Evolutionary conservation across 2,888 invertebrate species (phyloP), one percentile per base, ranked within the genome.

Genomic region (Euclidia mi): DNA sequence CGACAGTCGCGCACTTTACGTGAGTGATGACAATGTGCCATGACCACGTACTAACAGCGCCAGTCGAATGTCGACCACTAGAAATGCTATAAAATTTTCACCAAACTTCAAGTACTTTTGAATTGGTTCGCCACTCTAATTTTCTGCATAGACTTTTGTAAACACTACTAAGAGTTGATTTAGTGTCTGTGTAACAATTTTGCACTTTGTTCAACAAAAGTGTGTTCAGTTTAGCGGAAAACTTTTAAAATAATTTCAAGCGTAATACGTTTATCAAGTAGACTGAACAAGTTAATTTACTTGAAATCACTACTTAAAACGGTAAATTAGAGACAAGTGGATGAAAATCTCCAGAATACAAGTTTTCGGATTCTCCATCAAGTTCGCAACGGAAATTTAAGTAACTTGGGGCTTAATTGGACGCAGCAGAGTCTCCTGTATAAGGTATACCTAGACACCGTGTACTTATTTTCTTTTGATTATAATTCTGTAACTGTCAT

Each of bases 1-100:
- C 84, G 84, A 78, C 64, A 72, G 63, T 72, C 73, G 76, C 69
- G 65, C 67, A 71, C 67, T 77, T 73, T 64, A 52, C 64, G 80
- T 81, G 81, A 76, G 76, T 81, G 76, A 69, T 57, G 51, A 42
- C 38, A 49, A 56, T 67, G 71, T 51, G 53, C 14, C 20, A 61
- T 57, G 42, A 20, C 40, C 41, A 29, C 7, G 14, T 46, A 46
- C 41, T 50, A 42, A 31, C 49, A 51, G n/a, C 41, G 11, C 3
- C 29, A 53, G 43, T 11, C 31, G 20, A 56, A 51, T 32, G 35
- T 51, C 48, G 32, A 52, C 20, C 41, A 37, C 43, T 18, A 31
- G 32, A 28, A 29, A 37, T 14, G 20, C 14, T 32, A 15, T 41
- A 40, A 45, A 34, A 50, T 49, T 42, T 38, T 50, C 38, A 44